These are phyloP conservation scores for Hyppa rectilinea DNA, from an alignment of 2,888 invertebrate species.

Conservation along the genomic window DNA sequence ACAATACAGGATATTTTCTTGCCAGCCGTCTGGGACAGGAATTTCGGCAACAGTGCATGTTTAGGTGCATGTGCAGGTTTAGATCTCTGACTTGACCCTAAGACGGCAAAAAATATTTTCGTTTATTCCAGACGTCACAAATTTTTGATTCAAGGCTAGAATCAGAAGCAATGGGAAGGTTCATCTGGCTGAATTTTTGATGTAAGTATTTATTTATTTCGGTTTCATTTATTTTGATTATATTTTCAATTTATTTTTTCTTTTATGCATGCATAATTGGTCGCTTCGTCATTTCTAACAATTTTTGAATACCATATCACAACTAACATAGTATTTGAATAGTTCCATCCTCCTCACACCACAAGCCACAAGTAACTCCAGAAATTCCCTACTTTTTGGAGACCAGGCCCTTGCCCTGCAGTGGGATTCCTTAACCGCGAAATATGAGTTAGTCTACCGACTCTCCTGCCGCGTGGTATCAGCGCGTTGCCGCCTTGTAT, in stretches of 20 bases:
- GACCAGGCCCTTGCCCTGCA: neutral
- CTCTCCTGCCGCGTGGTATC: neutral
- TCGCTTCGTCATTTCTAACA: no score
- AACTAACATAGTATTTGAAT: neutral
- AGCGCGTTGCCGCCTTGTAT: slow-evolving; percentile 49
- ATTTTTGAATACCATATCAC: no score
- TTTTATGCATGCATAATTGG: no score
- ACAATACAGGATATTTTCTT: neutral
- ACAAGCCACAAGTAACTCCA: neutral
- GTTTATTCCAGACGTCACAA: neutral
- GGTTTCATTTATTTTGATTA: no score
- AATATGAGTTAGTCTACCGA: slow-evolving; percentile 15
- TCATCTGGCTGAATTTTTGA: no score
- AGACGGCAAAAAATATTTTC: neutral
- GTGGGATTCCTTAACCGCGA: neutral
- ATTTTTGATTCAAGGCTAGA: neutral
- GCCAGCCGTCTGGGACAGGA: neutral
- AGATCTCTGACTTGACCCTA: neutral
- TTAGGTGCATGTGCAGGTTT: no score
- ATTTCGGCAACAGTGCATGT: neutral
- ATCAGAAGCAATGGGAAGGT: no score
- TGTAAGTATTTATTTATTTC: no score
- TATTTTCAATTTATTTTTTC: no score
- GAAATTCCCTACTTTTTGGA: neutral
- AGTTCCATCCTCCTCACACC: no score